These are phyloP conservation scores for Papilio polyxenes DNA, from an alignment of 1,140 invertebrate species.

Conservation along the genomic window DNA sequence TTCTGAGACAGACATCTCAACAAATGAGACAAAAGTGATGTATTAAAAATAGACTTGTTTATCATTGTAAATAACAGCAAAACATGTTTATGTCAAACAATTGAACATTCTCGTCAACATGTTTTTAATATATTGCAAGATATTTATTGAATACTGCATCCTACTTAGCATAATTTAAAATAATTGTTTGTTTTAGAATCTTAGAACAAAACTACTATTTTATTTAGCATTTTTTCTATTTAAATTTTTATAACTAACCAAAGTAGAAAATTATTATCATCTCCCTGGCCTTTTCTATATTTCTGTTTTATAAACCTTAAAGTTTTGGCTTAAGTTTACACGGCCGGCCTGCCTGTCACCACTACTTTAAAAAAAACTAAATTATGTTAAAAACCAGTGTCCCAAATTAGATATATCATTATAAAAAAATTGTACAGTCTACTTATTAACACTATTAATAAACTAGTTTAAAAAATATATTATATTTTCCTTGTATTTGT, in stretches of 20 bases:
- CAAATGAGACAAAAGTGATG: not conserved
- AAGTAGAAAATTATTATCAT: too few species aligned
- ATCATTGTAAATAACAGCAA: not conserved
- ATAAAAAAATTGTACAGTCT: too few species aligned
- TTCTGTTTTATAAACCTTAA: too few species aligned
- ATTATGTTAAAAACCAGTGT: too few species aligned
- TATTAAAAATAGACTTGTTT: conserved; percentile 3
- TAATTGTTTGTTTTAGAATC: not conserved
- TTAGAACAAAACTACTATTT: not conserved
- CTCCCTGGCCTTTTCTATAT: too few species aligned
- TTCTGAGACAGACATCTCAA: not conserved
- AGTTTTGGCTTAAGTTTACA: too few species aligned
- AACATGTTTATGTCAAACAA: not conserved
- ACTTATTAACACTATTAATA: not conserved
- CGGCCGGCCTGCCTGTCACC: too few species aligned
- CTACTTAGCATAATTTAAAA: not conserved
- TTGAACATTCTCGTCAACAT: not conserved
- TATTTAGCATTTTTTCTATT: too few species aligned
- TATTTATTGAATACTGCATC: not conserved
- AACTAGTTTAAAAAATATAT: not conserved
- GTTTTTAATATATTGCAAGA: conserved; percentile 1
- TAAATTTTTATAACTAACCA: too few species aligned
- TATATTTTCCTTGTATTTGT: not conserved
- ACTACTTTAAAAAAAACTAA: too few species aligned
- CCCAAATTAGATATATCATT: too few species aligned